Conservation (phyloP, 2,888 invertebrate species). For the Perdita meconis region DNA sequence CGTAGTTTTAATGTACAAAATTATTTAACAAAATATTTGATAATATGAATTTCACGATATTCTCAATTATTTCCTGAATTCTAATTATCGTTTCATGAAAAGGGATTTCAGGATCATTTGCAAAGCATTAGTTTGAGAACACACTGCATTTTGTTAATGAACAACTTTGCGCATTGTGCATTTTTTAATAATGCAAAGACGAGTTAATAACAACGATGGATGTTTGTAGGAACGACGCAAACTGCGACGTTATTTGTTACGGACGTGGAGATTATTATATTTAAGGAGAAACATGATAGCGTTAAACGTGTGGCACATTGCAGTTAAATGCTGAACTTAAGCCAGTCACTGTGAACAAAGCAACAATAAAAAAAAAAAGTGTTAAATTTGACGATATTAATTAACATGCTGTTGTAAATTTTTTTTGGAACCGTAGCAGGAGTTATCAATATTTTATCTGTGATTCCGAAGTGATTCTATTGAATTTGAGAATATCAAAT, state of each 20-base stretch:
- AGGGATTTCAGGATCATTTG: constrained; percentile 11
- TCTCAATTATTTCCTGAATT: constrained; percentile 13
- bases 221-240: background rate
- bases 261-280: background rate
- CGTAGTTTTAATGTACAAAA: constrained; percentile 24
- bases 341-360: constrained; percentile 82
- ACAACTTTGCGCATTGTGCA: background rate
- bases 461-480: background rate
- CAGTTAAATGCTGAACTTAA: constrained; percentile 83
- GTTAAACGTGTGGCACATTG: constrained; percentile 80
- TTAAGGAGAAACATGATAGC: constrained; percentile 13
- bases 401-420: constrained; percentile 30
- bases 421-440: constrained; percentile 18
- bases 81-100: constrained; percentile 1
- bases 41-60: constrained; percentile 10
- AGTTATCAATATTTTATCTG: constrained; percentile 9
- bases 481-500: constrained; percentile 40
- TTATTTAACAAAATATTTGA: constrained; percentile 21
- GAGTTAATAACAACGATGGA: constrained; percentile 10
- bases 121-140: constrained; percentile 31
- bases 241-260: constrained; percentile 17
- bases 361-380: constrained; percentile 53
- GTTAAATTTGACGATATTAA: constrained; percentile 41
- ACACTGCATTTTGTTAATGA: constrained; percentile 41
- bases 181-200: background rate